phyloP scores from a whole-genome alignment of 2,888 invertebrate genomes.

The Schizotus pectinicornis region DNA sequence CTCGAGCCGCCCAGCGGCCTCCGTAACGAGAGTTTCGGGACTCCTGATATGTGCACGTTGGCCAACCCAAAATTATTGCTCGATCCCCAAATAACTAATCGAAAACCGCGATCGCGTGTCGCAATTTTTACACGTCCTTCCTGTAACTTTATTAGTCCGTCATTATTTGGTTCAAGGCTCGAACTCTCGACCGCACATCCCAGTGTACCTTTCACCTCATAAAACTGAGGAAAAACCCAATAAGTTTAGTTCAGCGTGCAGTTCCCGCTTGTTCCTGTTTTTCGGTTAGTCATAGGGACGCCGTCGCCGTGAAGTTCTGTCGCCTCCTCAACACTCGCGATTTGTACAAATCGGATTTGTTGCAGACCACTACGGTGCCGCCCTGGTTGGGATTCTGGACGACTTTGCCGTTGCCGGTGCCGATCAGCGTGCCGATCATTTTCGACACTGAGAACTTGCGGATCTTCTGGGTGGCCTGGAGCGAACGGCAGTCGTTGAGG shows the following conservation, averaged over 20 bases:
- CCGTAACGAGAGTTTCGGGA: neutral
- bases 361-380: constrained; percentile 67
- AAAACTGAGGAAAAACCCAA: constrained; percentile 50
- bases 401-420: constrained; percentile 57
- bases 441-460: constrained; percentile 80
- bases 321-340: constrained; percentile 64
- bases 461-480: constrained; percentile 61
- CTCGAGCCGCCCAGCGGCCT: neutral
- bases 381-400: constrained; percentile 58
- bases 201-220: constrained; percentile 39
- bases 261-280: constrained; percentile 47
- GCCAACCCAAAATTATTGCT: constrained; percentile 20
- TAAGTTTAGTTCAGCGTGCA: constrained; percentile 40
- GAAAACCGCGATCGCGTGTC: constrained; percentile 2
- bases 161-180: constrained; percentile 9
- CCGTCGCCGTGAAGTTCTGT: constrained; percentile 66
- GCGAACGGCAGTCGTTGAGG: constrained; percentile 68
- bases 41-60: constrained; percentile 22
- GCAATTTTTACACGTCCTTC: constrained; percentile 7
- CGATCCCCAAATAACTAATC: constrained; percentile 8
- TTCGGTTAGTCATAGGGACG: constrained; percentile 70
- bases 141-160: constrained; percentile 14
- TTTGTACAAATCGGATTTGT: constrained; percentile 66
- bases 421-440: constrained; percentile 79
- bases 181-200: constrained; percentile 6